Conservation (phyloP, 1,140 invertebrate species). For the Habropoda laboriosa region DNA sequence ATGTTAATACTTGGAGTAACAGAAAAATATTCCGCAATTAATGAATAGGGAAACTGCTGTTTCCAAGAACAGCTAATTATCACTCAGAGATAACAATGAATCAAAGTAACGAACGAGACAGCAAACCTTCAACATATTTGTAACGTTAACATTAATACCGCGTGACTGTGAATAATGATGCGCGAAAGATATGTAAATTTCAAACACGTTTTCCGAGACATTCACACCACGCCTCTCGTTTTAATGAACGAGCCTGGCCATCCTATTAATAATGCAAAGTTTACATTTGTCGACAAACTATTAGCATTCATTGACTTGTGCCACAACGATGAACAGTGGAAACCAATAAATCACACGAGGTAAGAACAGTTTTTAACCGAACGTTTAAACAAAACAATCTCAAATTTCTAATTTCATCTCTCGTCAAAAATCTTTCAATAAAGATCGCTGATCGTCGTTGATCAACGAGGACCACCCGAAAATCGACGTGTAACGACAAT, state of each 20-base stretch:
- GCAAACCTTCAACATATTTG: neutral
- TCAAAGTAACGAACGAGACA: neutral
- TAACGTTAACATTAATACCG: neutral
- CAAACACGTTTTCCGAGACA: conserved; percentile 11
- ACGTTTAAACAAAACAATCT: too few species aligned
- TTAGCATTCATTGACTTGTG: neutral
- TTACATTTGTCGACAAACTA: conserved; percentile 11
- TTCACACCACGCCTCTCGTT: neutral
- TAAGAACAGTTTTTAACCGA: neutral
- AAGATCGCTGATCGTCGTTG: neutral
- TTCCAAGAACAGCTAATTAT: too few species aligned
- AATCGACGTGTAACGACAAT: neutral
- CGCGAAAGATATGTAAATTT: conserved; percentile 33
- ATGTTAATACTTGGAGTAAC: too few species aligned
- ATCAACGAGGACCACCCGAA: neutral
- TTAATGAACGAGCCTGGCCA: conserved; percentile 16
- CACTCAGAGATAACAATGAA: neutral
- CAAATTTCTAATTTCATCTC: too few species aligned
- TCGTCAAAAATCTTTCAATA: too few species aligned
- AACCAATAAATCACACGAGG: neutral
- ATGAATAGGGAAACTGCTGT: too few species aligned
- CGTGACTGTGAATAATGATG: conserved; percentile 27
- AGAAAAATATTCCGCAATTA: too few species aligned
- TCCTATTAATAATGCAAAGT: conserved; percentile 33
- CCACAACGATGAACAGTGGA: too few species aligned